Base-by-base conservation (phyloP, 64 coral and sea anemone species). In the Montipora sp. region DNA sequence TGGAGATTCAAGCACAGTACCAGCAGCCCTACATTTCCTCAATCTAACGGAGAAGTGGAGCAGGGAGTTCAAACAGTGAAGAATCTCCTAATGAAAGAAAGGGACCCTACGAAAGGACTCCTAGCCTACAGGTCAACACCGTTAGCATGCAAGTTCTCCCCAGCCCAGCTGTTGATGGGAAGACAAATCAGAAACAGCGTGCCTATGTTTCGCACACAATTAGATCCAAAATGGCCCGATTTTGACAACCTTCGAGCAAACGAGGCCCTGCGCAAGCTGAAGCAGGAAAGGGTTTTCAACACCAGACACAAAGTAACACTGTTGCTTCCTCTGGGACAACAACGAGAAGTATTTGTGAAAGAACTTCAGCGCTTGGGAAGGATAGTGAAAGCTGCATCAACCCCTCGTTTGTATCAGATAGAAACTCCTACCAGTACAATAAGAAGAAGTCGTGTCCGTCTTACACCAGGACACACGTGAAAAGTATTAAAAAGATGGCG, bases 141-240 rank as follows among this genome's bases (percentile, higher is more conserved):
- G 10, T 5, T 45, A 36, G 27, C 74, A 5, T 48, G 27, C 47
- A 76, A 12, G 10, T 65, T 49, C 22, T 22, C 13, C 45, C 86
- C 86, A 68, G 65, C 23, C 7, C 12, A 88, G 45, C 47, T 88
- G 49, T 75, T 12, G 8, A 88, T 88, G 86, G 72, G 71, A 36
- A 18, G 83, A 43, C 2, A 57, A 9, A 14, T 63, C 3, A 63
- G 60, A 12, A 63, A 63, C 36, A 0, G 60, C 13, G 11, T 63
- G 13, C 60, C 60, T 14, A 63, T 63, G 60, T 63, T 63, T 12
- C 60, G 13, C 13, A 63, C 60, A 8, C 11, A 63, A 12, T 12
- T 63, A 12, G 14, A 63, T 3, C 60, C 60, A 16, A 12, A 63
- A 3, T 63, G 60, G 60, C 60, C 60, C 3, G 60, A 63, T 16